Base-by-base conservation (phyloP, 1,140 invertebrate species). In the Temnothorax curvispinosus region DNA sequence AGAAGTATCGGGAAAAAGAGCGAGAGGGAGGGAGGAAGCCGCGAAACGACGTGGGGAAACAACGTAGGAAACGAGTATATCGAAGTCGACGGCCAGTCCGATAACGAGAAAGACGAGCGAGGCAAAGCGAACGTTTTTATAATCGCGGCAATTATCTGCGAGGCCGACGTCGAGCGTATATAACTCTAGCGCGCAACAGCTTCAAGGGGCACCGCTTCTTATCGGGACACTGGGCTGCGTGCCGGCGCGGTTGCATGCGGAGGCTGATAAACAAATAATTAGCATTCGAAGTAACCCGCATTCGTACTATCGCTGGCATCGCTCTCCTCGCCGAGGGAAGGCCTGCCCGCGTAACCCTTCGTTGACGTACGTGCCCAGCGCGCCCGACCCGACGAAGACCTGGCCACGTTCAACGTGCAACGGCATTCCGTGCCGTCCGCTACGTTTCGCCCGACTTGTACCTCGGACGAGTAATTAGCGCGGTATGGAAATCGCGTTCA, bases 261-360 rank as follows among this genome's bases (percentile, higher is more conserved):
- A 27, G 72, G 35, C 87, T 84, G 93, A 94, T 95, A 94, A 94
- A 94, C 93, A 94, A 94, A 95, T 94, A 94, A 94, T 94, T 94
- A 94, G 90, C 91, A 89, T 91, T 91, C 90, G 85, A 90, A 93
- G 87, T 91, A 90, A 90, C 89, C 86, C 86, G 88, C 88, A 91
- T 87, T 88, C 85, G 67, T 35, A 38, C 72, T 87, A 86, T 71
- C 87, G 62, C 76, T 78, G 89, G 88, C 88, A 82, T 80, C 35
- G 77, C 85, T 89, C 87, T 44, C 76, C 21, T 32, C 78, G 60
- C 44, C 41, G 8, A 60, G 44, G 56, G 54, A 74, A 47, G 38
- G 54, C 47, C n/a, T 52, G 47, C 15, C 69, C 64, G 77, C 64
- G 35, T 71, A 81, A 54, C 77, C 50, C 77, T 71, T 81, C 77